Conservation (phyloP, 2,113 vertebrate species). For the Pristiophorus japonicus region DNA sequence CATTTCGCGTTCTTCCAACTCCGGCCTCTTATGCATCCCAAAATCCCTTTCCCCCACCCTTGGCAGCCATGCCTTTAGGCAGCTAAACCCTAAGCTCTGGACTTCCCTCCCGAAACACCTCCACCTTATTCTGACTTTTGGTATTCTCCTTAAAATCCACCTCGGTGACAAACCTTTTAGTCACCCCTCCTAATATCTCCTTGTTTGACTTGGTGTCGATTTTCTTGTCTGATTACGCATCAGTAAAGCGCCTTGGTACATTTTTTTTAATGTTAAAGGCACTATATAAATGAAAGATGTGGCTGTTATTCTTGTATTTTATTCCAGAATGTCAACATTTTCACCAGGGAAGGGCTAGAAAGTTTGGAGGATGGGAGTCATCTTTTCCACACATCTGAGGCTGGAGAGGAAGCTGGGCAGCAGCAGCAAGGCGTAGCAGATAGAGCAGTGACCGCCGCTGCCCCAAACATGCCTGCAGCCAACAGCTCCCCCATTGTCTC, state of each 20-base stretch:
- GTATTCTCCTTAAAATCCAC: no score
- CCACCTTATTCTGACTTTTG: not conserved
- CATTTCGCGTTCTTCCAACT: not conserved
- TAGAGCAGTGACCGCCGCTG: not conserved
- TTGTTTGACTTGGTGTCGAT: not conserved
- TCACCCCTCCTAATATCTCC: not conserved
- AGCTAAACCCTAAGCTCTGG: no score
- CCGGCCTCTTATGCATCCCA: not conserved
- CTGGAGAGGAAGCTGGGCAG: not conserved
- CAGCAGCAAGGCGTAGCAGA: not conserved
- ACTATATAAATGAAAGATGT: not conserved
- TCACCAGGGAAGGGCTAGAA: not conserved
- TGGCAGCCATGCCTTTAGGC: not conserved
- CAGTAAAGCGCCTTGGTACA: not conserved
- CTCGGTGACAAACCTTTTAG: not conserved
- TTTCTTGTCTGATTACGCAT: not conserved
- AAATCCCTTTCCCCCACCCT: not conserved
- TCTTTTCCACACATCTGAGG: not conserved
- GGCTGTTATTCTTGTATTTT: not conserved
- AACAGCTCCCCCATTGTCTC: not conserved
- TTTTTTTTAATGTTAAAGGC: not conserved
- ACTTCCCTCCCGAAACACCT: not conserved
- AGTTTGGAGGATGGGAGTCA: not conserved
- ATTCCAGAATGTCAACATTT: not conserved
- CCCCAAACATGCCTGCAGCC: not conserved